A percentile compares a stretch with the other conserved stretches of the same genome.
phyloP scores from a whole-genome alignment of 2,113 vertebrate genomes.

The Fregata magnificens region DNA sequence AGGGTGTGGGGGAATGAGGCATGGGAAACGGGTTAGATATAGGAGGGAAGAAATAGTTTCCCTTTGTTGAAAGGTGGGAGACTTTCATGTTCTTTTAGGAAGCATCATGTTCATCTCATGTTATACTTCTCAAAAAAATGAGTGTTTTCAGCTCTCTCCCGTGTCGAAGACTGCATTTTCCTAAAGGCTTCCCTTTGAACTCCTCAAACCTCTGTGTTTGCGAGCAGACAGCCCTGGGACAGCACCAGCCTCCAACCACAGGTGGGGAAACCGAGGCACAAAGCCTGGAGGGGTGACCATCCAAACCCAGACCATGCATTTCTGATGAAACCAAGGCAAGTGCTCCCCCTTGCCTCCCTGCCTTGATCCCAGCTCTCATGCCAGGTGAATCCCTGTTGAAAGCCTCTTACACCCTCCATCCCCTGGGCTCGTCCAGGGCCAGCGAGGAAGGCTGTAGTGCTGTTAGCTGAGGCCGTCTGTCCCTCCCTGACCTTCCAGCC shows the following conservation, averaged over 20 bases:
- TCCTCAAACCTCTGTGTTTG: background rate
- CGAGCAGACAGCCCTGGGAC: background rate
- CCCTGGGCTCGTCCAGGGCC: background rate
- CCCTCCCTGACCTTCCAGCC: background rate
- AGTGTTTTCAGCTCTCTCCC: background rate
- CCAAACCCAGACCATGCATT: background rate
- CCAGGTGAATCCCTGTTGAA: background rate
- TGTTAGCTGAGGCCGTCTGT: background rate
- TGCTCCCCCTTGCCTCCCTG: background rate
- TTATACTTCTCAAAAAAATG: background rate
- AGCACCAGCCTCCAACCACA: background rate
- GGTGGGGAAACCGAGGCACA: background rate
- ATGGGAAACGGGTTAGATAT: background rate
- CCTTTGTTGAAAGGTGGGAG: background rate
- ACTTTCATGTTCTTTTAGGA: background rate
- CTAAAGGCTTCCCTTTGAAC: background rate
- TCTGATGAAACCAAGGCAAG: background rate
- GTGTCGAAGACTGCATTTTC: background rate
- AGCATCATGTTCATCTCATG: fast-evolving
- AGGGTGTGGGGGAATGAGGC: background rate
- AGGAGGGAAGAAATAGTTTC: background rate
- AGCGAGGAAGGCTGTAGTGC: background rate
- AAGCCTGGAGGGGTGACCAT: background rate
- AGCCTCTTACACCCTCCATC: background rate
- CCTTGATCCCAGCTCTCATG: background rate